Evolutionary conservation across 1,140 invertebrate genomes (phyloP).

Genomic region (Megalopta genalis): DNA sequence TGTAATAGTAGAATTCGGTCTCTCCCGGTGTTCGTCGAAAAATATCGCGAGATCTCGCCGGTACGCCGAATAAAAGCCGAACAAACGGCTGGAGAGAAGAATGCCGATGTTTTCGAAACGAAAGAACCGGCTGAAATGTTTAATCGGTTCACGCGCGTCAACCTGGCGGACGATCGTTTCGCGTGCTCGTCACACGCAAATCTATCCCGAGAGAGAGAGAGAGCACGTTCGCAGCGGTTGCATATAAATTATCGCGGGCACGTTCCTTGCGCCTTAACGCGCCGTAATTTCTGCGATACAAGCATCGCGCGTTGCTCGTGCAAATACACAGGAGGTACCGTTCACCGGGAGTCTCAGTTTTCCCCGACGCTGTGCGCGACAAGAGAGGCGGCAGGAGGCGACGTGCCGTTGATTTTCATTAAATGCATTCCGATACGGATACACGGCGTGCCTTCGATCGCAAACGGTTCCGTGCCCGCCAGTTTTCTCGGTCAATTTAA

Average conservation of each 20-base stretch:
- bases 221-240: constrained; percentile 34
- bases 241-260: constrained; percentile 49
- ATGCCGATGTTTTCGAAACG: no score
- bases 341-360: constrained; percentile 26
- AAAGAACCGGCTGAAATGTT: no score
- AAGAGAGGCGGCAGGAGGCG: background rate
- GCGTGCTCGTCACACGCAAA: constrained; percentile 34
- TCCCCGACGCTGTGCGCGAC: background rate
- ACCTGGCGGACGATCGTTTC: constrained; percentile 16
- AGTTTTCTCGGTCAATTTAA: no score
- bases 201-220: constrained; percentile 18
- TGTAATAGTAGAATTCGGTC: no score
- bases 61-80: no score
- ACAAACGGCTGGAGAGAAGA: no score
- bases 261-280: constrained; percentile 50
- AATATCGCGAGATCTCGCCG: no score
- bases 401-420: constrained; percentile 40
- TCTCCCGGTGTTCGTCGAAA: no score
- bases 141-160: no score
- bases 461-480: background rate
- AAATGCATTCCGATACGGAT: constrained; percentile 11
- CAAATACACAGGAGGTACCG: constrained; percentile 30
- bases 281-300: constrained; percentile 48
- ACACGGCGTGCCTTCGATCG: background rate
- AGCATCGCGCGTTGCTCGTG: constrained; percentile 23